phyloP scores from a whole-genome alignment of 2,113 vertebrate genomes.

The Erpornis zantholeuca region DNA sequence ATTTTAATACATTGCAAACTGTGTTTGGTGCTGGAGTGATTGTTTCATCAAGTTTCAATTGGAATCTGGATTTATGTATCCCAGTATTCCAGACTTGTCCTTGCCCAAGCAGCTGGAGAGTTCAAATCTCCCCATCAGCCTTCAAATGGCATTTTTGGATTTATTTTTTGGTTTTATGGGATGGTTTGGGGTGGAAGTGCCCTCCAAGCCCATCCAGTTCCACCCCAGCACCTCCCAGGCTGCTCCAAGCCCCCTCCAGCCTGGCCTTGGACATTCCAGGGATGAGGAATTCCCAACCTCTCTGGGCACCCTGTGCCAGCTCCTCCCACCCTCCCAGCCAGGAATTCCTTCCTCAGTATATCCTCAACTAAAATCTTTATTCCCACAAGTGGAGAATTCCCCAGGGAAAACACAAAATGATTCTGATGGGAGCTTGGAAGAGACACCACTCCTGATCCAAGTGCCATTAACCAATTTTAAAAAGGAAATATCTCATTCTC shows the following conservation, averaged over 20 bases:
- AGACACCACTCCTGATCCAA: rapidly evolving
- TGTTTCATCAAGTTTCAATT: background rate
- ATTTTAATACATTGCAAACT: background rate
- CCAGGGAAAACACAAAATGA: rapidly evolving
- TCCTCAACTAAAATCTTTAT: background rate
- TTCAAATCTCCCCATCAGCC: too few relatives aligned
- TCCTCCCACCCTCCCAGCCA: background rate
- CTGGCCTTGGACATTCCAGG: background rate
- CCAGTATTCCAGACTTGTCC: background rate
- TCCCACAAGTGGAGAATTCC: background rate
- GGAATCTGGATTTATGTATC: background rate
- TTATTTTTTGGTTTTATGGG: background rate
- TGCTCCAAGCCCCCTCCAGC: background rate
- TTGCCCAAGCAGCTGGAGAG: background rate
- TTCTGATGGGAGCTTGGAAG: too few relatives aligned
- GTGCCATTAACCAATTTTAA: rapidly evolving
- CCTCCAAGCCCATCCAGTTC: background rate
- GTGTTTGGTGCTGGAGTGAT: background rate
- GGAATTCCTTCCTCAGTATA: background rate
- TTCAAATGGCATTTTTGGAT: rapidly evolving
- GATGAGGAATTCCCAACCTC: background rate
- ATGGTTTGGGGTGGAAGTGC: background rate
- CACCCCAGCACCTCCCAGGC: background rate
- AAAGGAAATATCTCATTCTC: background rate
- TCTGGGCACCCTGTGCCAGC: background rate